Percentiles rank a stretch among this genome's conserved stretches.
Conservation (phyloP, 2,113 vertebrate genomes). For the Montifringilla adamsi region DNA sequence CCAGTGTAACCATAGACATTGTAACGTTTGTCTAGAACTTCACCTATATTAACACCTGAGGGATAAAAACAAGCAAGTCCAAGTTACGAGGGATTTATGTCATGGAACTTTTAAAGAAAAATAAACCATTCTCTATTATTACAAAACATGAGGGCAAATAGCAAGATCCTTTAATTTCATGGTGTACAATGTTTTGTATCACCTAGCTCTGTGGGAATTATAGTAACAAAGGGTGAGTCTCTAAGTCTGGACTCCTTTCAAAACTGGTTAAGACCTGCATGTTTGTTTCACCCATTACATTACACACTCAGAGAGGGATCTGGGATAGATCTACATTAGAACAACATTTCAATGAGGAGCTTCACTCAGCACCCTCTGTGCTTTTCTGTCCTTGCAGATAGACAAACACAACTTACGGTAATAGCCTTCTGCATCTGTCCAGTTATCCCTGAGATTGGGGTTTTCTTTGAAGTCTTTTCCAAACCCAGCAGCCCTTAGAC, state of each 20-base stretch:
- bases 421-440: constrained; percentile 98
- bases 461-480: constrained; percentile 99
- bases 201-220: background rate
- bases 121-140: background rate
- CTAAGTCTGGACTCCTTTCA: background rate
- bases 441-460: constrained; percentile 98
- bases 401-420: constrained; percentile 82
- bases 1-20: constrained; percentile 98
- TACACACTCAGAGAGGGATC: background rate
- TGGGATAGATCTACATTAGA: background rate
- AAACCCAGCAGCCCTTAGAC: constrained; percentile 92
- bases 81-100: background rate
- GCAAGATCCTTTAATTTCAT: background rate
- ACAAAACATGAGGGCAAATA: background rate
- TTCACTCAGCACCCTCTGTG: background rate
- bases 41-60: constrained; percentile 95
- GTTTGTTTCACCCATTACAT: background rate
- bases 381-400: background rate
- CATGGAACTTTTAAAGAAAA: background rate
- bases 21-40: constrained; percentile 96
- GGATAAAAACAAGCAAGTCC: background rate
- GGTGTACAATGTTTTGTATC: background rate
- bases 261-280: background rate
- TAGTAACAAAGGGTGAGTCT: background rate
- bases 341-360: background rate